phyloP scores from a whole-genome alignment of 2,797 vertebrate species.

The Chromis chromis region DNA sequence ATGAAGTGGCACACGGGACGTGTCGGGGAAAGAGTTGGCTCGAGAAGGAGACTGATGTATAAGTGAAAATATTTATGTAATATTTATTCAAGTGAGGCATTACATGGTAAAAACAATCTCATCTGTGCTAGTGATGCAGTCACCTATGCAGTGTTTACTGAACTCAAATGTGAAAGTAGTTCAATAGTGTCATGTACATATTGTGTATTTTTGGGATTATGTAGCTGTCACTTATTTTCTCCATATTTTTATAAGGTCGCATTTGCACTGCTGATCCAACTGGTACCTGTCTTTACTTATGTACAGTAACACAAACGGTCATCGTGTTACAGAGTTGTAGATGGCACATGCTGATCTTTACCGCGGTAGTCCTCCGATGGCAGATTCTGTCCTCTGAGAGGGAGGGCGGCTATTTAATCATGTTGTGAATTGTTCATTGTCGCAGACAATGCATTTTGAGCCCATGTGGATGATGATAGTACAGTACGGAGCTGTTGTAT shows the following conservation, averaged over 20 bases:
- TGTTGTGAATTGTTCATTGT: conserved; percentile 62
- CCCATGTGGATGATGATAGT: conserved; percentile 45
- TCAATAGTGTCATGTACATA: conserved; percentile 76
- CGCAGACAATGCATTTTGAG: conserved; percentile 49
- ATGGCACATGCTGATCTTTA: conserved; percentile 45
- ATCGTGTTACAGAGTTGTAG: conserved; percentile 29
- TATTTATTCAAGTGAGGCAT: conserved; percentile 80
- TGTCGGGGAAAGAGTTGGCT: conserved; percentile 20
- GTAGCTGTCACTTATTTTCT: conserved; percentile 60
- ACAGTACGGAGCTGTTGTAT: conserved; percentile 48
- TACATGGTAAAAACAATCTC: conserved; percentile 66
- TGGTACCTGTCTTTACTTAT: conserved; percentile 49
- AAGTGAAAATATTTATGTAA: conserved; percentile 73
- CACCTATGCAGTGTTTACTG: conserved; percentile 83
- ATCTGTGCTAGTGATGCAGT: conserved; percentile 79
- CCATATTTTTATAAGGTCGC: conserved; percentile 65
- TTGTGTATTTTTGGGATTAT: conserved; percentile 70
- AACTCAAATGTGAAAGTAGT: conserved; percentile 79
- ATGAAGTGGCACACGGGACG: conserved; percentile 35
- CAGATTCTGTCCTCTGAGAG: conserved; percentile 35
- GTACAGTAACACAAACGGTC: conserved; percentile 46
- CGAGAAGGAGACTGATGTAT: conserved; percentile 46
- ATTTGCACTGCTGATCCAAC: conserved; percentile 66
- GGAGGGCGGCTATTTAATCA: conserved; percentile 61
- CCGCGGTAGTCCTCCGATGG: conserved; percentile 24